Evolutionary conservation across 2,888 invertebrate species (phyloP), one percentile per base, ranked within the genome.

Genomic region (Xylota sylvarum): DNA sequence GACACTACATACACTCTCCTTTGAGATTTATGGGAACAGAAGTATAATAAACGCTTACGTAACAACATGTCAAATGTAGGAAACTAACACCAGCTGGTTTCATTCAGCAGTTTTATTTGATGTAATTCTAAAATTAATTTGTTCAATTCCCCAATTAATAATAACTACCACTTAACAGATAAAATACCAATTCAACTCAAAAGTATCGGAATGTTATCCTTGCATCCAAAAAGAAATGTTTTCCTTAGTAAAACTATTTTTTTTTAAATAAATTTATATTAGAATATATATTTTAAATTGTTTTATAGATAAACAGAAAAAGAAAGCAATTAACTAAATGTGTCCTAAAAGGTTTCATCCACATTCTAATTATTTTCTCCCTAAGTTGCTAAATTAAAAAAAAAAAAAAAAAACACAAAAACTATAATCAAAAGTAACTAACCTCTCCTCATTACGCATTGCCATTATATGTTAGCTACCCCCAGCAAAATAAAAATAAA

Each of bases 361-460:
- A 73, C 35, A 55, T 69, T 72, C 48, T 37, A 55, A 48, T 56
- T 73, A 50, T 73, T 73, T 9, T 69, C 23, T 58, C 23, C 12
- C 19, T 62, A 35, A 32, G n/a, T 70, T 67, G 32, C 65, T 55
- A 23, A 46, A n/a, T 19, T 17, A 52, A 32, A 23, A 55, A 23
- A 32, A 17, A 55, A 32, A 50, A 56, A 46, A 52, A n/a, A 37
- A 65, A 50, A n/a, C n/a, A n/a, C n/a, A n/a, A 50, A n/a, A 40
- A 62, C 9, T 60, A 55, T 67, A 81, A 81, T 76, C 76, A 76
- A 81, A 72, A 67, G 7, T 48, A 80, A 60, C 9, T 50, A 67
- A 60, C 50, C 50, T 55, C 23, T 32, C 65, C 27, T 23, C 78
- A 67, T 35, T 72, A 58, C 27, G 58, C 46, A 55, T 55, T 64